Evolutionary conservation across 1,140 invertebrate genomes (phyloP), one percentile per base, ranked within the genome.

Genomic region (Cotesia glomerata): DNA sequence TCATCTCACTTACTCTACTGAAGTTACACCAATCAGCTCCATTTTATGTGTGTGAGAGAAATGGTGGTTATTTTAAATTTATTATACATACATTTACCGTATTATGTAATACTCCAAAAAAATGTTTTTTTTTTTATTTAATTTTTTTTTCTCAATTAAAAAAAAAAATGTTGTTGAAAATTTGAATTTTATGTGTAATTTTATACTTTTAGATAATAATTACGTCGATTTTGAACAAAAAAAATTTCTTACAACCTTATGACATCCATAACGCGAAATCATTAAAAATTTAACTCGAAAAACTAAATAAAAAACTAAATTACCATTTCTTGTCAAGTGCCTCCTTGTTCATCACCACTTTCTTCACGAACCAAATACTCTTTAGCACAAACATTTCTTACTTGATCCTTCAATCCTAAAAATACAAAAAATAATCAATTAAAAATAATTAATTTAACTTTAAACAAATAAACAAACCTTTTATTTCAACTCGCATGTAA

Each of bases 261-360:
- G 36, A 54, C 67, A 69, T 61, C 5, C 35, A 36, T 36, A 36
- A 36, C 35, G 3, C 35, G 35, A 36, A 36, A 36, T 36, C 3
- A 36, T 66, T 51, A 26, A 11, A 67, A 49, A 49, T 16, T 13
- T 18, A 67, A 36, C 35, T 36, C 35, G 35, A 7, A 5, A 7
- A 54, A 14, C 26, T 49, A 36, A 13, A 11, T 58, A 51, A 34
- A 61, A 45, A 58, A 71, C 63, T 71, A 45, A 72, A 69, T 87
- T 90, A 96, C 95, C 92, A 97, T 97, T 84, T 97, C 95, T 93
- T 97, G 95, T 96, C 96, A 98, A 49, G 93, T 92, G 68, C 94
- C 92, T 26, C 95, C 95, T 85, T 95, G 93, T 84, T 97, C 95
- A 36, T 36, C 35, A 75, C 95, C 94, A 2, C 93, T 94, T 88